Evolutionary conservation across 2,888 invertebrate genomes (phyloP), one percentile per base, ranked within the genome.

Genomic region (Tetragonula carbonaria): DNA sequence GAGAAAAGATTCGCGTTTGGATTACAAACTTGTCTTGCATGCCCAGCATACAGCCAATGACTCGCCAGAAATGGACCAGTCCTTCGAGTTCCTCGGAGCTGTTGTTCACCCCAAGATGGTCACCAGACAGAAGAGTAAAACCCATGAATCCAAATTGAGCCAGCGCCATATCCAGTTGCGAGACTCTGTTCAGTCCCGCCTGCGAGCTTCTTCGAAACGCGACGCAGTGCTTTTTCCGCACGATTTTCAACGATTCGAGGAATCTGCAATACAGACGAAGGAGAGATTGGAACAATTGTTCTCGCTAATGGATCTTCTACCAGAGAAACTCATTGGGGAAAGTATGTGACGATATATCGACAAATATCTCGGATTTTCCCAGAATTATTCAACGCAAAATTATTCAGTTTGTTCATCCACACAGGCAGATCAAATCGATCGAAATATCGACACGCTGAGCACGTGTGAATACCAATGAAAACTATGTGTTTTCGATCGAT

Each of bases 121-220:
- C 95, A 0, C 96, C 96, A 74, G 96, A 96, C 8, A 97, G 92
- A 0, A 97, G 93, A 0, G 96, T 95, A 87, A 96, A 96, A 0
- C 98, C 98, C 92, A 98, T 96, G 93, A 98, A 98, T 4, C 98
- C 98, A 92, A 97, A 98, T 94, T 98, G 98, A 0, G 98, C 98
- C 16, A 98, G 93, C 0, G 97, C 97, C 96, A 99, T 96, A 93
- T 98, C 98, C 87, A 97, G 96, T 93, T 98, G 98, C 0, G 97
- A 96, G 57, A 98, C 96, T 59, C 95, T 95, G 0, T 96, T 96
- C 4, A 95, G 88, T 11, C 96, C 95, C 0, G 95, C 95, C 18
- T 95, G 93, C 14, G 92, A 92, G 53, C 95, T 95, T 84, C 95
- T 94, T 33, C 95, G 95, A 63, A 96, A 96, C 0, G 97, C 96